Conservation (phyloP, 1,140 invertebrate genomes). For the Drosophila punjabiensis region DNA sequence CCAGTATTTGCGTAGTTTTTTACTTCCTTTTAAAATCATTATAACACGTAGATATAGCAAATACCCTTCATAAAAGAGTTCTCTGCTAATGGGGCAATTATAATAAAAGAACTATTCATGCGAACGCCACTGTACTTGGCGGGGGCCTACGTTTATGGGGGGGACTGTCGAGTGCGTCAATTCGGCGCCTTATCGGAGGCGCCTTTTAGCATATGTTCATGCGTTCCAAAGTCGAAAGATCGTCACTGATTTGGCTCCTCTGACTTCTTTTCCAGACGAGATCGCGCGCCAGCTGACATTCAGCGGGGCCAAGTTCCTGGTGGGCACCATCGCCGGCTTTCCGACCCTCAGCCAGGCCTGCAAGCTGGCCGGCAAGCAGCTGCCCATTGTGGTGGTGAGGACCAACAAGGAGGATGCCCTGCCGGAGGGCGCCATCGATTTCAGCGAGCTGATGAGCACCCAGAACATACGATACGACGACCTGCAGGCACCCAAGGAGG, state of each 20-base stretch:
- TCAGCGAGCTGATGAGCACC: slow-evolving; percentile 86
- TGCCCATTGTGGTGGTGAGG: slow-evolving; percentile 87
- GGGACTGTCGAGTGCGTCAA: slow-evolving; percentile 35
- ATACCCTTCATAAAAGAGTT: slow-evolving; percentile 3
- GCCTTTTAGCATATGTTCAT: slow-evolving; percentile 8
- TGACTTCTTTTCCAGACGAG: slow-evolving; percentile 88
- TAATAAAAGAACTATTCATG: slow-evolving; percentile 7
- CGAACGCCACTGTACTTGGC: slow-evolving; percentile 1
- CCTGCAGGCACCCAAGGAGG: slow-evolving; percentile 83
- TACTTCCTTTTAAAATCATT: not conserved
- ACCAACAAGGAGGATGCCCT: slow-evolving; percentile 75
- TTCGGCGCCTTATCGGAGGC: slow-evolving; percentile 15
- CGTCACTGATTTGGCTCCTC: slow-evolving; percentile 3
- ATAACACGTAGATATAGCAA: not conserved
- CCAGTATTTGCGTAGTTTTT: not conserved
- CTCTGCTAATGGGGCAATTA: slow-evolving; percentile 5
- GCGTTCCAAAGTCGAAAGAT: slow-evolving; percentile 48
- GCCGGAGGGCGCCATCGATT: slow-evolving; percentile 87
- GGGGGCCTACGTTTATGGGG: slow-evolving; percentile 18
- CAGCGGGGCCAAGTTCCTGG: slow-evolving; percentile 89
- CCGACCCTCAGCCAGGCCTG: slow-evolving; percentile 85
- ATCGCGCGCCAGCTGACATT: slow-evolving; percentile 89
- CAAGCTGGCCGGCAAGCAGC: slow-evolving; percentile 81
- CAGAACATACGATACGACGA: slow-evolving; percentile 85
- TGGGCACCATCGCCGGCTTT: slow-evolving; percentile 88